Conservation (phyloP, 2,113 vertebrate genomes). For the Euleptes europaea region DNA sequence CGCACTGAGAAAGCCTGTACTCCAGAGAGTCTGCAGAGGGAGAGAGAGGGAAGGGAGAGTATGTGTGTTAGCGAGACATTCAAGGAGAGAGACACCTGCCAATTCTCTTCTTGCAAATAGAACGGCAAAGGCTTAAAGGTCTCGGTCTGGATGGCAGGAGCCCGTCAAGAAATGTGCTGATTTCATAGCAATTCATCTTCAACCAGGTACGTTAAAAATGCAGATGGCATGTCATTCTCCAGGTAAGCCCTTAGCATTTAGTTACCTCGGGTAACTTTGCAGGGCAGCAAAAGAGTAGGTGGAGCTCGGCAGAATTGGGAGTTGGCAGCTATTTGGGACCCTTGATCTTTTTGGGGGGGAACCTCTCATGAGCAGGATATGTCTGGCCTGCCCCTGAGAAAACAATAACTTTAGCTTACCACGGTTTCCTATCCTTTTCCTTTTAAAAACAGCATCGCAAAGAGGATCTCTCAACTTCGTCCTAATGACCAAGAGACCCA, state of each 20-base stretch:
- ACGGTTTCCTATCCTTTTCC: neutral
- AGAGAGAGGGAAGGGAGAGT: neutral
- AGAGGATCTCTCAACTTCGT: neutral
- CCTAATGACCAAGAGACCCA: neutral
- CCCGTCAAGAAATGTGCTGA: neutral
- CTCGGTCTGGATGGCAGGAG: neutral
- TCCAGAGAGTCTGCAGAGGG: conserved; percentile 51
- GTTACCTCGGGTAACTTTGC: neutral
- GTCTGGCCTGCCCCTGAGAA: neutral
- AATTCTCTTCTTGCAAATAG: neutral
- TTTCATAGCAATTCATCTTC: neutral
- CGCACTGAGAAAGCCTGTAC: conserved; percentile 62
- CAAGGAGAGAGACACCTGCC: conserved; percentile 37
- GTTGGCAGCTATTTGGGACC: rapidly evolving
- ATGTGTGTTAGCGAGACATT: neutral
- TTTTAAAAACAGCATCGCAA: neutral
- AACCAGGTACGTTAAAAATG: conserved; percentile 20
- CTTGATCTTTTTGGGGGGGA: neutral
- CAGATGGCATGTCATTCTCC: conserved; percentile 48
- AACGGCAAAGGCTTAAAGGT: neutral
- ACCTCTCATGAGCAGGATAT: rapidly evolving
- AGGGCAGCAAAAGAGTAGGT: neutral
- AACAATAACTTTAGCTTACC: neutral
- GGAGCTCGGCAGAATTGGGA: rapidly evolving
- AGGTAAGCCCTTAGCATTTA: conserved; percentile 49